These are phyloP conservation scores for Cynaeus angustus DNA, from an alignment of 2,888 invertebrate genomes.

Conservation along the genomic window DNA sequence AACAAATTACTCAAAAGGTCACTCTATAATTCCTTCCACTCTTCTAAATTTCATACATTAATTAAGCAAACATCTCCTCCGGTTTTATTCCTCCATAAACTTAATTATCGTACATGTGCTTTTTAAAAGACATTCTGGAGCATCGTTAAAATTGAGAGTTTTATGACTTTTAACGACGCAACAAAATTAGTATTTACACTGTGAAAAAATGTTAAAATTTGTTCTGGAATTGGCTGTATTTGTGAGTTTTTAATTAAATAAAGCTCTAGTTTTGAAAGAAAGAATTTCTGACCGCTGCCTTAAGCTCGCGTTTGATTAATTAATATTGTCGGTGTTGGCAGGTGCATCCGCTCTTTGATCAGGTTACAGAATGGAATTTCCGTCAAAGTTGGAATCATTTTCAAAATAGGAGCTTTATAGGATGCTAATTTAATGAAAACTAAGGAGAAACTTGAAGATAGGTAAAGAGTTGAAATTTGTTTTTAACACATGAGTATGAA, in stretches of 20 bases:
- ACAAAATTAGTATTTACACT: constrained; percentile 13
- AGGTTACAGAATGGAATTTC: neutral
- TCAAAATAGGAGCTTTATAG: neutral
- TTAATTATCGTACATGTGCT: constrained; percentile 37
- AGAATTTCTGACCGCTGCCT: neutral
- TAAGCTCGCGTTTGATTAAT: neutral
- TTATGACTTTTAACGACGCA: constrained; percentile 27
- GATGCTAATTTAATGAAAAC: neutral
- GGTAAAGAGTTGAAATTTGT: neutral
- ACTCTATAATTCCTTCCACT: neutral
- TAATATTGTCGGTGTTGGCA: neutral
- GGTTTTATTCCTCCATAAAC: constrained; percentile 34
- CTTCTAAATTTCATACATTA: constrained; percentile 18
- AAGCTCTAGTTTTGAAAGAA: neutral
- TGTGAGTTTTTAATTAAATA: neutral
- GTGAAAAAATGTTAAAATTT: too few species aligned
- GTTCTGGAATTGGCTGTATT: too few species aligned
- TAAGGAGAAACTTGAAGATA: neutral
- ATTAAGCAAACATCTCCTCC: constrained; percentile 32
- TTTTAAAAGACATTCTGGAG: constrained; percentile 16
- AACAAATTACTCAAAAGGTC: neutral
- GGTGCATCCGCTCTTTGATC: constrained; percentile 9
- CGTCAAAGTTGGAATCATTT: neutral
- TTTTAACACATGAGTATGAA: constrained; percentile 4
- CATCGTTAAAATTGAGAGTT: constrained; percentile 35